Evolutionary conservation across 2,888 invertebrate genomes (phyloP), one percentile per base, ranked within the genome.

Genomic region (Caenorhabditis zanzibari): DNA sequence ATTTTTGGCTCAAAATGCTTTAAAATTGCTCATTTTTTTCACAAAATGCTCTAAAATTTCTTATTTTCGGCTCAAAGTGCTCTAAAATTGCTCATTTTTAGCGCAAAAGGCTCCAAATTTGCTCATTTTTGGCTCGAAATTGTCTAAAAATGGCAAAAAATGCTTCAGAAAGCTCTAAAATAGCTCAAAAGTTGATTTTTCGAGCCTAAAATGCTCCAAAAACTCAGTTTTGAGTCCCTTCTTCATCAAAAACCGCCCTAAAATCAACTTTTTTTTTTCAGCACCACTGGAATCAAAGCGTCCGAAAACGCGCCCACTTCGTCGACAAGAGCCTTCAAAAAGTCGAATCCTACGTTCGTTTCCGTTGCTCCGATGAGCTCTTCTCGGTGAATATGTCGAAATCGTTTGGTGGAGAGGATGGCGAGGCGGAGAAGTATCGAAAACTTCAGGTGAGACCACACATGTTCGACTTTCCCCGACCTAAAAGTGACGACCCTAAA

Each of bases 261-360:
- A 38, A 38, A 38, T 38, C 38, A 12, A n/a, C n/a, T n/a, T n/a
- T n/a, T 32, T 32, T 71, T 24, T 47, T 90, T 9, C 88, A 88
- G 84, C 44, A 72, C 41, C 90, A 90, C 69, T 90, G 88, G 88
- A 82, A 86, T 59, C 76, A 83, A 54, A 74, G 64, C 69, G 88
- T 89, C 26, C 61, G 84, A 22, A 85, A 87, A 24, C 82, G 88
- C 52, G 90, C 89, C 2, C 72, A 84, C 54, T 90, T 90, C 74
- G 75, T 89, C 41, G 88, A 90, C 22, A 85, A 83, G 35, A 41
- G 59, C 0, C 63, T 85, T 12, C 84, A 85, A 28, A 86, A 87
- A 35, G 81, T 85, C 22, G 88, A 88, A 58, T 86, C 85, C 4
- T 87, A 85, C 56, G 87, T 88, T 7, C 69, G 88, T 10, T 88